Base-by-base conservation (phyloP, 1,140 invertebrate genomes). In the Bemisia tabaci region DNA sequence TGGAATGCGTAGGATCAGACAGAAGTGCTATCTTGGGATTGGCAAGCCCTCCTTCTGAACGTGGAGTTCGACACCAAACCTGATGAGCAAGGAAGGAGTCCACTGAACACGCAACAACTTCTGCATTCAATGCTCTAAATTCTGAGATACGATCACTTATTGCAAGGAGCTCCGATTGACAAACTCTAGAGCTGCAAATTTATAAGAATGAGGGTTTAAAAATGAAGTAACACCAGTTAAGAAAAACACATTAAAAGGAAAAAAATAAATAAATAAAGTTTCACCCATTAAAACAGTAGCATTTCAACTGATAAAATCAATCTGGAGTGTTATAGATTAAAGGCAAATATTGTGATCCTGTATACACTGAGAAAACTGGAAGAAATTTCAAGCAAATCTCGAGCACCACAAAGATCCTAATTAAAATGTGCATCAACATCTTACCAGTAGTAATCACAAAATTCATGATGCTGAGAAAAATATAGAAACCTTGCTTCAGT, bases 11-110 rank as follows among this genome's bases (percentile, higher is more conserved):
- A 76, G 96, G 97, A 78, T 99, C 97, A 65, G 95, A 89, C 66
- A 99, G 79, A n/a, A 99, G 79, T 1, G 97, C 96, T 73, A 99
- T 97, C 67, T 94, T 89, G 89, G 99, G 94, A 68, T 87, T 83
- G 12, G 95, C 96, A 48, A 99, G 81, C 71, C 97, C 97, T 73
- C 93, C 97, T 73, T 97, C 86, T 75, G 97, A 95, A 27, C 95
- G 85, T 9, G 94, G 86, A 1, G 92, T 95, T 75, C 96, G 96
- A n/a, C 94, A 85, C 94, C 94, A 97, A 11, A 93, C 93, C 71
- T 95, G 83, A 76, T 97, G 94, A 59, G 84, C 87, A 78, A 91
- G 94, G 76, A 95, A 91, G 33, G 90, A 92, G 79, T 96, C 94
- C 23, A 91, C 94, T 60, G 92, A 95, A 66, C 86, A 89, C 63